These are phyloP conservation scores for Eupithecia abbreviata DNA, from an alignment of 2,888 invertebrate species.

Conservation along the genomic window DNA sequence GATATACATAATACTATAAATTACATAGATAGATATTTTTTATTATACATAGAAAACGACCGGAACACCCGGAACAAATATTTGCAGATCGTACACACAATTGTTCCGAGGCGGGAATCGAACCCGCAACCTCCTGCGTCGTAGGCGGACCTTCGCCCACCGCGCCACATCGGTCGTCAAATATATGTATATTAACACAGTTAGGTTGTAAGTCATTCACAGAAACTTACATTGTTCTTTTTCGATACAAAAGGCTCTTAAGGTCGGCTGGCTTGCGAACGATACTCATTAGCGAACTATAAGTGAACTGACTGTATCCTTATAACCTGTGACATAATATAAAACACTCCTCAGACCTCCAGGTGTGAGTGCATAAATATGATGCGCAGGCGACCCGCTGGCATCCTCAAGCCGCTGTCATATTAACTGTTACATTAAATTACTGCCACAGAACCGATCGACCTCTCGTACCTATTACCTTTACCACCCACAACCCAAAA, in stretches of 20 bases:
- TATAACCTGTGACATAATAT: slow-evolving; percentile 52
- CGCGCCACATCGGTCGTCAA: too few relatives aligned
- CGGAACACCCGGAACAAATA: too few relatives aligned
- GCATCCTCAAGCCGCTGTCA: slow-evolving; percentile 82
- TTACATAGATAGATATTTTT: too few relatives aligned
- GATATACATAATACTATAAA: too few relatives aligned
- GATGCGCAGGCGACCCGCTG: slow-evolving; percentile 80
- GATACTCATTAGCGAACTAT: too few relatives aligned
- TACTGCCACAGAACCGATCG: slow-evolving; percentile 76
- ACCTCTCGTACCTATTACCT: slow-evolving; percentile 72
- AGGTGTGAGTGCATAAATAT: slow-evolving; percentile 84
- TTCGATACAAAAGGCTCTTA: not conserved
- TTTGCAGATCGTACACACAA: too few relatives aligned
- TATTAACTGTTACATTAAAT: slow-evolving; percentile 85
- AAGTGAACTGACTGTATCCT: slow-evolving; percentile 10
- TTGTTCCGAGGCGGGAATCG: too few relatives aligned
- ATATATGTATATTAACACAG: too few relatives aligned
- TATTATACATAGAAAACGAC: too few relatives aligned
- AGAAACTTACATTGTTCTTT: not conserved
- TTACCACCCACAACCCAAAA: slow-evolving; percentile 47
- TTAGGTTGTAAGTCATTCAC: not conserved
- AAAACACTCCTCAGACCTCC: slow-evolving; percentile 79
- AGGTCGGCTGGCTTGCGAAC: not conserved
- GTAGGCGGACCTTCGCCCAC: too few relatives aligned
- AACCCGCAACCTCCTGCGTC: too few relatives aligned